Conservation (phyloP, 2,888 invertebrate species). For the Dicranocentrus wangi region DNA sequence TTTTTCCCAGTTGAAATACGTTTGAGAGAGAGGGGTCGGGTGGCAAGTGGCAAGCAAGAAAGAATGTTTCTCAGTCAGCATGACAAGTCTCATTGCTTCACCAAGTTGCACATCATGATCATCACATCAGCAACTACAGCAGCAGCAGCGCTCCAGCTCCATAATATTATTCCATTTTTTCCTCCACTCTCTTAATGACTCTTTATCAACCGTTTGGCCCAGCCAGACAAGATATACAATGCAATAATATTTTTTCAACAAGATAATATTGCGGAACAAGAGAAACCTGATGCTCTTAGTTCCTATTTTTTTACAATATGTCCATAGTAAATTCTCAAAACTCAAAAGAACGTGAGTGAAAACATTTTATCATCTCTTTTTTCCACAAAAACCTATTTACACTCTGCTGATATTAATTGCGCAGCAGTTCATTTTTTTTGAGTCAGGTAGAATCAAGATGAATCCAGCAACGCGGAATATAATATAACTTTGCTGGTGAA, state of each 20-base stretch:
- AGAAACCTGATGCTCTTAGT: too few relatives aligned
- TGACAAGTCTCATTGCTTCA: conserved; percentile 46
- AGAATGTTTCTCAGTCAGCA: conserved; percentile 16
- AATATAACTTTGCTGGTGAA: conserved; percentile 14
- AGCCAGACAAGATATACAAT: too few relatives aligned
- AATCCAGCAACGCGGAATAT: not conserved
- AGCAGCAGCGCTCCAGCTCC: not conserved
- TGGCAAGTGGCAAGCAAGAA: not conserved
- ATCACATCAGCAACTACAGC: not conserved
- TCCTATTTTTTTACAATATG: too few relatives aligned
- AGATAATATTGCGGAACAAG: too few relatives aligned
- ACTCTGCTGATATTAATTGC: conserved; percentile 42
- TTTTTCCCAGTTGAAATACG: too few relatives aligned
- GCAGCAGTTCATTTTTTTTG: conserved; percentile 38
- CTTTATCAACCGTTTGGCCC: conserved; percentile 34
- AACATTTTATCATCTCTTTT: conserved; percentile 20
- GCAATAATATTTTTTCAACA: conserved; percentile 24
- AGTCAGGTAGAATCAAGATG: conserved; percentile 17
- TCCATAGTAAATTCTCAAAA: too few relatives aligned
- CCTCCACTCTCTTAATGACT: conserved; percentile 56
- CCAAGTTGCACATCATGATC: not conserved
- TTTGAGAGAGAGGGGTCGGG: too few relatives aligned
- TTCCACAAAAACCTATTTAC: conserved; percentile 23
- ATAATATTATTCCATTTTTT: conserved; percentile 37
- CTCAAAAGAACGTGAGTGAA: not conserved